Evolutionary conservation across 2,113 vertebrate species (phyloP), one percentile per base, ranked within the genome.

Genomic region (Dermatemys mawii): DNA sequence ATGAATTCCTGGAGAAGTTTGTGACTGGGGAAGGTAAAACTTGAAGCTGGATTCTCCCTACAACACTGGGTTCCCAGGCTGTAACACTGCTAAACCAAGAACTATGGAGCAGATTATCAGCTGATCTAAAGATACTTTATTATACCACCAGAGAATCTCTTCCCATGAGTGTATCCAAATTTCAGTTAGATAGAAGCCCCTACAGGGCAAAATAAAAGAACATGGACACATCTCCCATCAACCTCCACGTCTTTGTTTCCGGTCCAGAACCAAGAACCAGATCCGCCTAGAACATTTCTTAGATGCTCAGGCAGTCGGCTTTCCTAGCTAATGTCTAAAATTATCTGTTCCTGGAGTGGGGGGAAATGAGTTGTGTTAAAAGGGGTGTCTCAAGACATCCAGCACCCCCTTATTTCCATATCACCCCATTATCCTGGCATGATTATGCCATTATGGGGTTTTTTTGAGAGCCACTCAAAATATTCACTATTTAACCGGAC

Each of bases 1-100:
- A 95, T 70, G 97, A 91, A 21, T 98, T 96, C 86, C 90, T 98
- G 24, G 86, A 98, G 27, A 96, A 83, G 51, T 98, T 98, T 88
- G 97, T 98, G 92, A 67, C 95, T 5, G 98, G 98, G 60, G 97
- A 98, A 4, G 70, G 93, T 96, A 38, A 8, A 85, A 87, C 8
- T 17, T 50, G 54, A 14, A 87, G 88, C 4, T 13, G 60, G 67
- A 3, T 63, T 19, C 81, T 92, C 11, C n/a, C 89, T 91, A 82
- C 44, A 79, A 53, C 78, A 11, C 79, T 6, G 7, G 49, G 1
- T 50, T 92, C 32, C 2, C 44, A 11, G 32, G 32, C 41, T 14
- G 19, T 38, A n/a, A 19, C 63, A 38, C 19, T 81, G 9, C 50
- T 38, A 22, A 81, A 13, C 19, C 35, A 53, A 51, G 4, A 12